Conservation (phyloP, 30 jellyfish, hydroid and myxozoan species). For the Aurelia sp. region DNA sequence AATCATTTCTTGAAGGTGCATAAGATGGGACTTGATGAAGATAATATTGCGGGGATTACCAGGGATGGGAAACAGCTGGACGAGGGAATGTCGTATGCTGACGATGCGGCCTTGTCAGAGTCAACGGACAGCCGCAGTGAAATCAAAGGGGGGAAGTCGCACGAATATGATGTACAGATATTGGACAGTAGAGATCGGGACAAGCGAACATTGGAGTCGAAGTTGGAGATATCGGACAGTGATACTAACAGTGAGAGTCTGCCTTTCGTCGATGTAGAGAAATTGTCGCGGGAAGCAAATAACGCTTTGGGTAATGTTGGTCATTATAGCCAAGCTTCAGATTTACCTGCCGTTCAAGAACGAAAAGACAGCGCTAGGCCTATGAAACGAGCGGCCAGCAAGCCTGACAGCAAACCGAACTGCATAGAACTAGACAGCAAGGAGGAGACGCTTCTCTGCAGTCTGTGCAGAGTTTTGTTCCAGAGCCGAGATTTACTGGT, state of each 20-base stretch:
- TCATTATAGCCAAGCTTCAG: background rate
- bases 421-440: background rate
- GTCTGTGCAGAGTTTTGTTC: conserved; percentile 17
- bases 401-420: background rate
- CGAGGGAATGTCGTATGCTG: background rate
- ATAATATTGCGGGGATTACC: conserved; percentile 44
- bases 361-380: background rate
- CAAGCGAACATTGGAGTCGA: background rate
- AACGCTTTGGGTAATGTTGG: background rate
- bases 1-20: conserved; percentile 40
- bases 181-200: background rate
- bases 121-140: background rate
- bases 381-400: background rate
- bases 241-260: background rate
- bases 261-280: background rate
- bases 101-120: background rate
- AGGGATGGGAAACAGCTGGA: background rate
- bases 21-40: conserved; percentile 18
- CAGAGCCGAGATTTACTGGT: background rate
- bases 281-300: background rate
- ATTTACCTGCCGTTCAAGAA: background rate
- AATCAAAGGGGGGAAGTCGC: background rate
- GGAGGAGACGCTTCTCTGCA: background rate
- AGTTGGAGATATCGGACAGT: background rate
- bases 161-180: background rate